These are phyloP conservation scores for Cyphomyrus discorhynchus DNA, from an alignment of 2,113 vertebrate species.

Conservation along the genomic window DNA sequence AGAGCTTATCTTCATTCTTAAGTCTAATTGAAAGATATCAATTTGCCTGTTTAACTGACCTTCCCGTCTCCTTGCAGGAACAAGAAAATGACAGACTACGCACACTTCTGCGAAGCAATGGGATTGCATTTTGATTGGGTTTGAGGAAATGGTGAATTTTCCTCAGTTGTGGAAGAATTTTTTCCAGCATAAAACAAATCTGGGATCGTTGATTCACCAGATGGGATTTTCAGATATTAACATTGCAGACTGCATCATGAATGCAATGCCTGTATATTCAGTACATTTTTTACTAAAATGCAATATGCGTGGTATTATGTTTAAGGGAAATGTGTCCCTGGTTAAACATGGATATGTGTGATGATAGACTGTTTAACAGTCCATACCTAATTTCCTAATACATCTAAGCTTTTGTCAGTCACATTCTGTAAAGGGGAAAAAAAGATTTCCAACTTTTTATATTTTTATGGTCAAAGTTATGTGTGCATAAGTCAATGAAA, in stretches of 20 bases:
- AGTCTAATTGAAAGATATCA: background rate
- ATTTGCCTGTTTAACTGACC: background rate
- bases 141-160: background rate
- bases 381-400: background rate
- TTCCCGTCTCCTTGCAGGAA: constrained; percentile 56
- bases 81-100: constrained; percentile 75
- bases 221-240: background rate
- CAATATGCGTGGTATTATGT: background rate
- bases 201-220: background rate
- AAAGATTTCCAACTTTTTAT: background rate
- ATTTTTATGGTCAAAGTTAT: background rate
- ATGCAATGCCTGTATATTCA: background rate
- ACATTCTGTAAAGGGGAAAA: background rate
- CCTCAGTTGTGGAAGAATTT: background rate
- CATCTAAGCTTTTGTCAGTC: background rate
- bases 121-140: constrained; percentile 39
- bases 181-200: background rate
- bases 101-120: constrained; percentile 66
- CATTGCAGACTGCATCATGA: background rate
- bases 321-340: background rate
- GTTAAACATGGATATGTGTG: background rate
- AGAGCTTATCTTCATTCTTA: background rate
- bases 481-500: background rate
- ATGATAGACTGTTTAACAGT: background rate
- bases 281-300: background rate